Evolutionary conservation across 2,888 invertebrate genomes (phyloP).

Genomic region (Xanthorhoe designata): DNA sequence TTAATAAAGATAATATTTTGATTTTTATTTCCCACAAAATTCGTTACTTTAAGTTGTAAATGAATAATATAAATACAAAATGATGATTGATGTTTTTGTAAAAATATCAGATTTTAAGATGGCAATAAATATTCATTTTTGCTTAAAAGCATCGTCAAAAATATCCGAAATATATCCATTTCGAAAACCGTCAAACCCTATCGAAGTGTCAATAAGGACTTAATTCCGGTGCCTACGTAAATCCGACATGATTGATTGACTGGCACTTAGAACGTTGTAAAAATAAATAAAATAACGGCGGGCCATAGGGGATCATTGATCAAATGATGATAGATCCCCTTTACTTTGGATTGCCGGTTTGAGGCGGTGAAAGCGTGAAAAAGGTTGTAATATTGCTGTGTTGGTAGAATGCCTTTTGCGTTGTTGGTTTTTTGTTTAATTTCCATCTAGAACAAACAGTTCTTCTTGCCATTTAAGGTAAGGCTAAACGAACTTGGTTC

Average conservation of each 20-base stretch:
- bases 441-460: too few species aligned
- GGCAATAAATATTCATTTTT: background rate
- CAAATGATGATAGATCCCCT: slow-evolving; percentile 55
- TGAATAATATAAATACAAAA: too few species aligned
- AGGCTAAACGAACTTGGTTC: too few species aligned
- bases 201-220: slow-evolving; percentile 48
- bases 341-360: slow-evolving; percentile 56
- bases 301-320: slow-evolving; percentile 55
- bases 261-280: slow-evolving; percentile 55
- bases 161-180: slow-evolving; percentile 20
- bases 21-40: too few species aligned
- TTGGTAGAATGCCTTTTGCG: too few species aligned
- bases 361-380: slow-evolving; percentile 12
- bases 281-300: slow-evolving; percentile 45
- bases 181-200: slow-evolving; percentile 31
- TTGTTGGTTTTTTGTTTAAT: too few species aligned
- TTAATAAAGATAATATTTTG: too few species aligned
- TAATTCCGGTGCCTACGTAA: slow-evolving; percentile 53
- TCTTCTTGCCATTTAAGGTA: too few species aligned
- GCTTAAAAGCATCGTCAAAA: slow-evolving; percentile 4
- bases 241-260: slow-evolving; percentile 75
- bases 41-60: too few species aligned
- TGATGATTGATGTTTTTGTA: too few species aligned
- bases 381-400: background rate
- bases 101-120: too few species aligned